Base-by-base conservation (phyloP, 2,113 vertebrate genomes). In the Anarhynchus alexandrinus region DNA sequence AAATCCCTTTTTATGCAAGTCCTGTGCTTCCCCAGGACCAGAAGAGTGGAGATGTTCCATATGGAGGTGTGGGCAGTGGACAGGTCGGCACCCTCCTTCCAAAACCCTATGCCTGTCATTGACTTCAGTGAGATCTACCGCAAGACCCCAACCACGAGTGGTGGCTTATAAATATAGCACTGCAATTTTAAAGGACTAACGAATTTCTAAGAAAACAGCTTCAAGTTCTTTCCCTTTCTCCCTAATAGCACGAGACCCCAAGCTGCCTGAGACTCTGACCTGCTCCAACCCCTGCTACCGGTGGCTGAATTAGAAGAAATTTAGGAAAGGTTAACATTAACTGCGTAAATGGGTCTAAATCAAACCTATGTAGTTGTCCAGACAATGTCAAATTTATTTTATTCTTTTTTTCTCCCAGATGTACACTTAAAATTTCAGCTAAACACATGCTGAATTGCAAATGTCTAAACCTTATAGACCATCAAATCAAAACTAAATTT, bases 51-150 rank as follows among this genome's bases (percentile, higher is more conserved):
- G 72, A 36, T 21, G 32, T 29, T 43, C 87, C 67, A 42, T 40
- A 13, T 0, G 14, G 26, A 29, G 1, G 2, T 11, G 22, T 3
- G 14, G n/a, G 45, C 32, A 14, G 23, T 1, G 1, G 54, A 15
- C 0, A 2, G 45, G 64, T 54, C 6, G 5, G 32, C 27, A 36
- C 9, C 19, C 58, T 65, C 21, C 25, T 76, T 22, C 45, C 43
- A 51, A 49, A 61, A 45, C n/a, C 27, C 20, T 45, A 5, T 2
- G 5, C n/a, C 59, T 22, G 26, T 11, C 36, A 2, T 6, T 36
- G 51, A 30, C 51, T 52, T 45, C 45, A 52, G 36, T 4, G 47
- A 76, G 40, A 59, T 42, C 19, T 30, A 32, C 18, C 3, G 4
- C 21, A 69, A 78, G 34, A 4, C 26, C 23, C 32, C 6, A 1